Conservation (phyloP, 1,140 invertebrate genomes). For the Bombus sibiricus region DNA sequence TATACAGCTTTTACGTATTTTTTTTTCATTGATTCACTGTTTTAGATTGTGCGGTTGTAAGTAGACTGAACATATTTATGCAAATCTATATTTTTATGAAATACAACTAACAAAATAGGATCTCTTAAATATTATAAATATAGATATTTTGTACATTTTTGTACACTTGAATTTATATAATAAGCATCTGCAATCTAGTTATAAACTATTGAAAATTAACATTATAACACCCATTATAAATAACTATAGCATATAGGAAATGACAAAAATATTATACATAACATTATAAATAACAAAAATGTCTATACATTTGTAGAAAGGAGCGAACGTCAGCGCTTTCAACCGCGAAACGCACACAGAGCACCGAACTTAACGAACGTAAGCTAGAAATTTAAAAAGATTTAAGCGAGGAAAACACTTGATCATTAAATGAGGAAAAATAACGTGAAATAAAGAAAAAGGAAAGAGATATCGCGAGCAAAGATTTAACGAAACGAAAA, state of each 20-base stretch:
- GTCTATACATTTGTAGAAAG: not conserved
- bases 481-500: slow-evolving; percentile 17
- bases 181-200: too few species aligned
- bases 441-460: not conserved
- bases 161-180: too few species aligned
- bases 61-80: not conserved
- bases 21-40: not conserved
- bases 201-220: not conserved
- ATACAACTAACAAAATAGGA: not conserved
- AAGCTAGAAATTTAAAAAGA: too few species aligned
- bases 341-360: not conserved
- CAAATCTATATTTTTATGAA: not conserved
- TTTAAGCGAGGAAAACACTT: too few species aligned
- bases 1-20: too few species aligned
- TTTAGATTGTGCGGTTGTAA: not conserved
- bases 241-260: too few species aligned
- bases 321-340: not conserved
- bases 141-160: too few species aligned
- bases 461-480: not conserved
- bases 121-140: not conserved
- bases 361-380: not conserved
- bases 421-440: too few species aligned
- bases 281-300: not conserved
- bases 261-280: not conserved
- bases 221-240: not conserved